Evolutionary conservation across 2,113 vertebrate genomes (phyloP).

Genomic region (Myiopsitta monachus): DNA sequence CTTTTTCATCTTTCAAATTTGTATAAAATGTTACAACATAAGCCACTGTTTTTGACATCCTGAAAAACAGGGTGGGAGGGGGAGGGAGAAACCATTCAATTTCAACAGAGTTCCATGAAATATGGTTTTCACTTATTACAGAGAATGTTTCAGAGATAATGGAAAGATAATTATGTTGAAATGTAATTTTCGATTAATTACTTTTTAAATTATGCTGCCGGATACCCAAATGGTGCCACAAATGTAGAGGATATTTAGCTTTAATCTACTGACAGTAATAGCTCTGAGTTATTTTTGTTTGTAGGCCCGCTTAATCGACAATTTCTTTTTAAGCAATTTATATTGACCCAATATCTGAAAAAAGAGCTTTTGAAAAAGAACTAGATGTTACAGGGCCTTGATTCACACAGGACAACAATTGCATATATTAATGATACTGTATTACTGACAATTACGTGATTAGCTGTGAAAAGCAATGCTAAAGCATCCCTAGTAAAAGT

Average conservation of each 20-base stretch:
- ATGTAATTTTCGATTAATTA: constrained; percentile 5
- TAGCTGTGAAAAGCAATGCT: not conserved
- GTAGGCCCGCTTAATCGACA: not conserved
- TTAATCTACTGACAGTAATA: not conserved
- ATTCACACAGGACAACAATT: not conserved
- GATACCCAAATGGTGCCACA: not conserved
- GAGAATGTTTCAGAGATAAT: not conserved
- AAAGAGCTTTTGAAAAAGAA: not conserved
- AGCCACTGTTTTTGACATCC: not conserved
- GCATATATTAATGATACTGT: not conserved
- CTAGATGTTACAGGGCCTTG: not conserved
- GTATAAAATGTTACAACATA: constrained; percentile 15
- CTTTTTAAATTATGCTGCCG: not conserved
- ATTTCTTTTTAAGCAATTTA: not conserved
- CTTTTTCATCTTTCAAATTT: not conserved
- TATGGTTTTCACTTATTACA: not conserved
- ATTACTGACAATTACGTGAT: not conserved
- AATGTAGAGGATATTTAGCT: not conserved
- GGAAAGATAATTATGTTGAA: not conserved
- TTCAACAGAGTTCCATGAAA: not conserved
- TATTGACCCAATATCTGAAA: not conserved
- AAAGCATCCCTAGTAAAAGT: not conserved
- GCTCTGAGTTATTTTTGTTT: not conserved
- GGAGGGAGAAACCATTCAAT: not conserved
- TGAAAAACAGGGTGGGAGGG: not conserved